Conservation (phyloP, 2,113 vertebrate genomes). For the Melanerpes formicivorus region DNA sequence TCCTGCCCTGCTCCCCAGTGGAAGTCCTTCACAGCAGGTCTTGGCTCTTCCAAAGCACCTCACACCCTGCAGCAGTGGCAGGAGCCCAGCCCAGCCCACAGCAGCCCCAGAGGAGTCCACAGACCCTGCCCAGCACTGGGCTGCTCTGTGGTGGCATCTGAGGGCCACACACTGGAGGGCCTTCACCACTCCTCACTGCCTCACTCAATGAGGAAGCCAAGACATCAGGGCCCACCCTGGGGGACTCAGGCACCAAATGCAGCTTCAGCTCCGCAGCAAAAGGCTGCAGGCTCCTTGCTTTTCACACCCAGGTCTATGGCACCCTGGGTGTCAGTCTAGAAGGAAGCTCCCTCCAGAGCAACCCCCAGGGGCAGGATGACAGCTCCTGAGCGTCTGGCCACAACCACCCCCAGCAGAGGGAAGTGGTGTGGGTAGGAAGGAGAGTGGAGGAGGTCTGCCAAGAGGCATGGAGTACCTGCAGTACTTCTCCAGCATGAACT, state of each 20-base stretch:
- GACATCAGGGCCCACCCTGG: fast-evolving
- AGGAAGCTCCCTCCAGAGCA: neutral
- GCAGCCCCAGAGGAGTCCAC: neutral
- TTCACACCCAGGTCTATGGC: neutral
- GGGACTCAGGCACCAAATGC: neutral
- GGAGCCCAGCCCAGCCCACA: neutral
- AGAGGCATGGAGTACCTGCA: conserved; percentile 50
- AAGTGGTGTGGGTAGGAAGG: fast-evolving
- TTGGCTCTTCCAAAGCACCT: neutral
- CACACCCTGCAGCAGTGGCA: neutral
- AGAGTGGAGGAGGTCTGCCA: fast-evolving
- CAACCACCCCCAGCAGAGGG: neutral
- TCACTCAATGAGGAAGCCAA: fast-evolving
- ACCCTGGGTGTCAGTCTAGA: neutral
- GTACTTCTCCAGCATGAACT: conserved; percentile 86
- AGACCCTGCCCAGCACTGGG: neutral
- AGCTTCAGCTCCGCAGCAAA: neutral
- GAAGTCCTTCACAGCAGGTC: neutral
- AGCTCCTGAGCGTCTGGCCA: neutral
- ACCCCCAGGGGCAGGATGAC: neutral
- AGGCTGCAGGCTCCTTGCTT: neutral
- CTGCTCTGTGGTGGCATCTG: fast-evolving
- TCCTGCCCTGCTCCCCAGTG: neutral
- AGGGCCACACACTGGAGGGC: fast-evolving
- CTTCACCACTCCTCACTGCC: neutral